Evolutionary conservation across 2,797 vertebrate genomes (phyloP), one percentile per base, ranked within the genome.

Genomic region (Morus bassanus): DNA sequence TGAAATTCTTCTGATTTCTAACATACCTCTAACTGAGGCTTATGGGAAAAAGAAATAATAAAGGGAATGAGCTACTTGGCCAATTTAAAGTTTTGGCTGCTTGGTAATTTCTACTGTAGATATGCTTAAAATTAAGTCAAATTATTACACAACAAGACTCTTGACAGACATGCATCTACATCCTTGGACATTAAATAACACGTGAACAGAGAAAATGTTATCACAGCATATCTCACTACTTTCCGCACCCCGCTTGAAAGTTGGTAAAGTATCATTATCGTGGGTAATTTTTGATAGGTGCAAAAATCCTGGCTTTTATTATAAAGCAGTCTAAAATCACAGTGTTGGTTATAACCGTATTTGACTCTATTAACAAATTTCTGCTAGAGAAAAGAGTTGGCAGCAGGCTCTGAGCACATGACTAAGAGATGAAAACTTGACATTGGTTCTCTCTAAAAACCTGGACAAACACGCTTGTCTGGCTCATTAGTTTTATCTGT

Each of bases 401-500:
- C 72, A 89, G 50, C 13, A 61, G 76, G 51, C 54, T 70, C 59
- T 37, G 81, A 87, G 85, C 76, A 73, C 61, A 73, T 10, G 69
- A n/a, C 31, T 61, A 31, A 39, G 65, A 78, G 73, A 74, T 39
- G 92, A 92, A 73, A 89, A 92, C 72, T 54, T 53, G 33, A 67
- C 45, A 18, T 3, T 53, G 59, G 31, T 46, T 91, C 64, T 74
- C 64, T 69, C 84, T 39, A 41, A 48, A 94, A 92, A 90, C 53
- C 89, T 65, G 87, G 94, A 75, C 78, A 73, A 89, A 91, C 93
- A 86, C 9, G 76, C 61, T 91, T 59, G 73, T 56, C 93, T 91
- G 91, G 50, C 61, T 96, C 87, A 88, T 94, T 83, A 92, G 64
- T 81, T 92, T 94, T 96, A 95, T 94, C 94, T 91, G 64, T 59